Evolutionary conservation across 1,140 invertebrate genomes (phyloP), one percentile per base, ranked within the genome.

Genomic region (Leucophenga varia): DNA sequence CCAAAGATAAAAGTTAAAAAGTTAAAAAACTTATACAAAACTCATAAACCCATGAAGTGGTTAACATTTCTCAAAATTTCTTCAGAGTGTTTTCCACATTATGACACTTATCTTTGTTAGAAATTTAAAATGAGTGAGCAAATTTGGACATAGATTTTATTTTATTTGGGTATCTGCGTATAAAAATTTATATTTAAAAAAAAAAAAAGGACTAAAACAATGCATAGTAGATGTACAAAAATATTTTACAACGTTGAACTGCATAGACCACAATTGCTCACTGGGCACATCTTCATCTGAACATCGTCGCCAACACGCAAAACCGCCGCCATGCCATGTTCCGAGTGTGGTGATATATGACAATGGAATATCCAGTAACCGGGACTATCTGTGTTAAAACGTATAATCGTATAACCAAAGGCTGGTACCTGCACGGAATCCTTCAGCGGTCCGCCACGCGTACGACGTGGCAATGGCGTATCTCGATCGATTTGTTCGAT

Each of bases 261-360:
- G 30, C 69, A 72, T 3, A 72, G 49, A 0, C 69, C 69, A 40
- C 69, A 72, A 38, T 72, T 72, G 52, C 69, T 72, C 5, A 72
- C 69, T 8, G 69, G 69, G 34, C 69, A 72, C 59, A 72, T 69
- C 50, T 68, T 72, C 70, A 73, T 73, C 46, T 73, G 57, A 5
- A 53, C 25, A 40, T 72, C 63, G 22, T 68, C 65, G 22, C 70
- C 81, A 12, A 83, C 79, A 36, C 80, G 77, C 2, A 84, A 57
- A 14, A 84, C 76, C 2, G 82, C 75, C 16, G 79, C 76, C 57
- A 84, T 73, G 6, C 81, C 82, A 6, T 76, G 77, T 10, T 80
- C 78, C 69, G 80, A 82, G 41, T 81, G 78, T 7, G 73, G 57
- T 2, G 79, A 77, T 35, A 74, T 74, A 52, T 74, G 72, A 20